Evolutionary conservation across 1,140 invertebrate genomes (phyloP).

Genomic region (Mycetomoellerius zeteki): DNA sequence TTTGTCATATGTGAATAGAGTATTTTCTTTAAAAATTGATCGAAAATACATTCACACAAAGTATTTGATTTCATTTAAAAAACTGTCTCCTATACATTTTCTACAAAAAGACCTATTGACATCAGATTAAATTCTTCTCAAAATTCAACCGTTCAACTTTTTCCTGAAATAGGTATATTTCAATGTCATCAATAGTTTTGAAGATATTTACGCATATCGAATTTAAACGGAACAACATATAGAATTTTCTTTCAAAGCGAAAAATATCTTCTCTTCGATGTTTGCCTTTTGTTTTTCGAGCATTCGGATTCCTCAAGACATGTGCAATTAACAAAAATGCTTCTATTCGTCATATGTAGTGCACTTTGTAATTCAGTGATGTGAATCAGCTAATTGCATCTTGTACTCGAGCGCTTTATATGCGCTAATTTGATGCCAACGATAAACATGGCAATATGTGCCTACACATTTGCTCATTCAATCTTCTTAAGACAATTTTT

Average conservation of each 20-base stretch:
- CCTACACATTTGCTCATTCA: conserved; percentile 38
- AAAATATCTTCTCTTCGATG: neutral
- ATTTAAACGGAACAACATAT: neutral
- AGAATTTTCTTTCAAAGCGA: neutral
- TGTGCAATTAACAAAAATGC: neutral
- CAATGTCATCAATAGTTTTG: neutral
- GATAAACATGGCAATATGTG: conserved; percentile 23
- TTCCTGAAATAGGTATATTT: neutral
- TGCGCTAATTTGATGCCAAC: neutral
- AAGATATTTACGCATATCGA: neutral
- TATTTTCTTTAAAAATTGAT: neutral
- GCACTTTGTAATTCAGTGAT: conserved; percentile 27
- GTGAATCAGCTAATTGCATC: conserved; percentile 64
- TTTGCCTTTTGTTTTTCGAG: neutral
- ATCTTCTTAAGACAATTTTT: neutral
- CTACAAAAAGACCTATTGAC: neutral
- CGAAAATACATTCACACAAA: neutral
- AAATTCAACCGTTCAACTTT: neutral
- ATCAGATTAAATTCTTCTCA: neutral
- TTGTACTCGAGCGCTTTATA: conserved; percentile 49
- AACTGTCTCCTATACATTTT: neutral
- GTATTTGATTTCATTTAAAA: neutral
- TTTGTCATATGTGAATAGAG: neutral
- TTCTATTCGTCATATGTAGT: neutral
- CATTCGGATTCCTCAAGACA: neutral